Evolutionary conservation across 2,888 invertebrate species (phyloP).

Genomic region (Himalopsyche kuldschensis): DNA sequence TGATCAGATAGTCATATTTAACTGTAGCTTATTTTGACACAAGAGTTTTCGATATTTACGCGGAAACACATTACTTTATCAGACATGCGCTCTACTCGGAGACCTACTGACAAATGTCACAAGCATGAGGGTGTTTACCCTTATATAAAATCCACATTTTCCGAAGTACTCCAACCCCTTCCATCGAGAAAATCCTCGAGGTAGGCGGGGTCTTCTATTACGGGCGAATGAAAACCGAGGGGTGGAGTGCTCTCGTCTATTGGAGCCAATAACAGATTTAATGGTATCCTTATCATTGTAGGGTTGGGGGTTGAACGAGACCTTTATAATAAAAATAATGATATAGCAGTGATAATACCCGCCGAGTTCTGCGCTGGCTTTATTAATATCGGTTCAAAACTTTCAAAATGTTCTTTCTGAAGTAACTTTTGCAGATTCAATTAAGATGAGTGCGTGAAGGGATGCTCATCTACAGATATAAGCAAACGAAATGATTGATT

Average conservation of each 20-base stretch:
- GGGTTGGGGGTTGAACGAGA: slow-evolving; percentile 44
- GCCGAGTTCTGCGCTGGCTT: slow-evolving; percentile 20
- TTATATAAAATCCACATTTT: slow-evolving; percentile 57
- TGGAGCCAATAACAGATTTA: slow-evolving; percentile 49
- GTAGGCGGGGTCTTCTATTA: slow-evolving; percentile 48
- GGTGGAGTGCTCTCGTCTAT: slow-evolving; percentile 51
- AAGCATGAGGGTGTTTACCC: slow-evolving; percentile 56
- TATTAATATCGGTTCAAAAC: slow-evolving; percentile 25
- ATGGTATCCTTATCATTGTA: slow-evolving; percentile 36
- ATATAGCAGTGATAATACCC: slow-evolving; percentile 31
- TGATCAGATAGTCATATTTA: neutral
- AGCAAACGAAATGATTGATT: neutral
- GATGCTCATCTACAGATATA: neutral
- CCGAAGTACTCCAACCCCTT: slow-evolving; percentile 50
- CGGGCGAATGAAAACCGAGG: slow-evolving; percentile 49
- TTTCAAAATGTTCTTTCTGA: slow-evolving; percentile 25
- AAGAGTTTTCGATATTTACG: neutral
- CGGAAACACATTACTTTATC: neutral
- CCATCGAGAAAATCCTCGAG: slow-evolving; percentile 44
- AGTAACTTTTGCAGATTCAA: slow-evolving; percentile 17
- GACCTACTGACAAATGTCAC: slow-evolving; percentile 40
- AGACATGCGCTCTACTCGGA: slow-evolving; percentile 24
- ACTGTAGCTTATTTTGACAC: neutral
- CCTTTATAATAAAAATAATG: slow-evolving; percentile 29
- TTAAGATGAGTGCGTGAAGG: neutral